phyloP scores from a whole-genome alignment of 2,113 vertebrate genomes.

The Phainopepla nitens region DNA sequence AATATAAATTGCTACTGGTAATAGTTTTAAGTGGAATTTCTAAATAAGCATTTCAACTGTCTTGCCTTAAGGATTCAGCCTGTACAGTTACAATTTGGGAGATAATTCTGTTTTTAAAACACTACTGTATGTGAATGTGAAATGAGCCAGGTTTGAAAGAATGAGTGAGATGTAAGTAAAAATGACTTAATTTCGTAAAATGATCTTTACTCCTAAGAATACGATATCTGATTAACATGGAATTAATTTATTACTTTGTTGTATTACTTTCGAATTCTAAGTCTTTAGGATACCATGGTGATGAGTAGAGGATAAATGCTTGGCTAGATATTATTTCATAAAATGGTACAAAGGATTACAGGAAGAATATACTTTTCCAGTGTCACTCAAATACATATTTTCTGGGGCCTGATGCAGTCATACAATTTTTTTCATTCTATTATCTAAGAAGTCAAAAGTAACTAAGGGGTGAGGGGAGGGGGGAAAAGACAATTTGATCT shows the following conservation, averaged over 20 bases:
- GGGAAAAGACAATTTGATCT: background rate
- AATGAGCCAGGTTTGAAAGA: background rate
- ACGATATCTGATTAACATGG: background rate
- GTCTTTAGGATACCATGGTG: background rate
- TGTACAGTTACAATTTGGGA: background rate
- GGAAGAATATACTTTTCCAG: background rate
- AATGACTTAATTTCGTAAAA: background rate
- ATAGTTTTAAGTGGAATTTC: constrained; percentile 57
- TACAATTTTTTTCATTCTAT: background rate
- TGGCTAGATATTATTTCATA: background rate
- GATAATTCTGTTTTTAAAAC: background rate
- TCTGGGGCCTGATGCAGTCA: background rate
- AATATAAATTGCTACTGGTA: constrained; percentile 52
- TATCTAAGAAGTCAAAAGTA: background rate
- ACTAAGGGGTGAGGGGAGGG: rapidly evolving
- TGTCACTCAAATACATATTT: background rate
- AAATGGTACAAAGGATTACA: background rate
- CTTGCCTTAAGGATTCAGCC: constrained; percentile 21
- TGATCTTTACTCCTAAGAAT: background rate
- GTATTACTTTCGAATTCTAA: background rate
- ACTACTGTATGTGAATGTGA: background rate
- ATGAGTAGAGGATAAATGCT: background rate
- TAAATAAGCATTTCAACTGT: constrained; percentile 34
- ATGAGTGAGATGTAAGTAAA: background rate
- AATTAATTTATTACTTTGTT: background rate